These are phyloP conservation scores for Thunnus maccoyii DNA, from an alignment of 2,113 vertebrate species.

Conservation along the genomic window DNA sequence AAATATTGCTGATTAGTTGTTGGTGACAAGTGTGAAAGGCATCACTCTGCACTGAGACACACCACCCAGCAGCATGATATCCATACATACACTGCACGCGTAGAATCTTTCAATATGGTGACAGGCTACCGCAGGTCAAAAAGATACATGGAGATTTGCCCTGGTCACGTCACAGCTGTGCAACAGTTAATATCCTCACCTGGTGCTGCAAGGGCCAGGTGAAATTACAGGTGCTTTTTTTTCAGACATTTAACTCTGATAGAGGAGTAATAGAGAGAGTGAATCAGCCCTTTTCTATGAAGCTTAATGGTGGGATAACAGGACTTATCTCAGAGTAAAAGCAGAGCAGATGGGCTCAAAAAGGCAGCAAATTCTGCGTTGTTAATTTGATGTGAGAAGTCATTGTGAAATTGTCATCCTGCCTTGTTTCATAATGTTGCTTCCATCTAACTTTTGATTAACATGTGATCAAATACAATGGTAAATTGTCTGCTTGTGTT, in stretches of 20 bases:
- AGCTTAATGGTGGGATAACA: background rate
- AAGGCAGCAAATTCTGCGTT: slow-evolving; percentile 13
- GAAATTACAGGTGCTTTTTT: background rate
- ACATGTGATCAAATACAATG: slow-evolving; percentile 48
- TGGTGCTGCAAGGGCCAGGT: slow-evolving; percentile 9
- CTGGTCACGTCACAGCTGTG: background rate
- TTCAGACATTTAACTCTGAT: background rate
- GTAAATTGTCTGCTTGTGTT: slow-evolving; percentile 54
- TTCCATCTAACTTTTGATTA: slow-evolving; percentile 57
- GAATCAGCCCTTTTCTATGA: slow-evolving; percentile 6
- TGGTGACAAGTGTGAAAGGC: slow-evolving; percentile 78
- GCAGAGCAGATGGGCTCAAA: slow-evolving; percentile 21
- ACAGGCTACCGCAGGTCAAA: slow-evolving; percentile 19
- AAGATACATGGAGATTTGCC: slow-evolving; percentile 23
- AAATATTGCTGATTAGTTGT: slow-evolving; percentile 60
- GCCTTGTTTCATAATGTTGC: slow-evolving; percentile 24
- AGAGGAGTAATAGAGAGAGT: background rate
- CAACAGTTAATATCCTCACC: slow-evolving; percentile 2
- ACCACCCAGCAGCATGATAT: slow-evolving; percentile 42
- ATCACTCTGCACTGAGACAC: slow-evolving; percentile 51
- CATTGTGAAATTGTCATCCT: slow-evolving; percentile 8
- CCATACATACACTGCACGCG: slow-evolving; percentile 20
- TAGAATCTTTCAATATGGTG: slow-evolving; percentile 28
- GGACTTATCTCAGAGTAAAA: slow-evolving; percentile 12
- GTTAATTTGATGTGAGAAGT: slow-evolving; percentile 28